Conservation (phyloP, 2,888 invertebrate genomes). For the Stenodera caucasica region DNA sequence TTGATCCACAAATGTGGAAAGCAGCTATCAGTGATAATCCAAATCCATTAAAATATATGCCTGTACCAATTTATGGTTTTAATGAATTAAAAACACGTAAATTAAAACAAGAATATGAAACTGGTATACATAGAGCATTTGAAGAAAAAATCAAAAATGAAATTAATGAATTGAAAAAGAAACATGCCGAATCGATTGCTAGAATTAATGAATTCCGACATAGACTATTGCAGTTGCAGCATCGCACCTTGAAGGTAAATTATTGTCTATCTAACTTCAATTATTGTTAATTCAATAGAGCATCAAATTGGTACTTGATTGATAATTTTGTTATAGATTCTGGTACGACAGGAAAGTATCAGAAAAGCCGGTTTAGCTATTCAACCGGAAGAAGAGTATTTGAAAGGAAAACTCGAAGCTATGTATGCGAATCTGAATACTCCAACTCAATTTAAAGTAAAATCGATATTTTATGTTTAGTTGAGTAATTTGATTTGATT, state of each 20-base stretch:
- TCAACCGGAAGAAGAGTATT: constrained; percentile 86
- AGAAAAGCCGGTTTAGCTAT: constrained; percentile 87
- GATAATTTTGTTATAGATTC: constrained; percentile 61
- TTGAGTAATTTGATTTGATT: neutral
- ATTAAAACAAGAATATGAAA: constrained; percentile 82
- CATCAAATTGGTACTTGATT: neutral
- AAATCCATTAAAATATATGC: constrained; percentile 84
- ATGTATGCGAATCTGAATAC: constrained; percentile 85
- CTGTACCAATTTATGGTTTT: constrained; percentile 93
- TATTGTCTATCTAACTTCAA: too few species aligned
- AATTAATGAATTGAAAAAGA: constrained; percentile 75
- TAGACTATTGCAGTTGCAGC: constrained; percentile 78
- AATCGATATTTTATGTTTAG: constrained; percentile 31
- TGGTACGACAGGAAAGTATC: constrained; percentile 84
- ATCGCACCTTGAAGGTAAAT: constrained; percentile 76
- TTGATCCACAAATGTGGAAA: constrained; percentile 91
- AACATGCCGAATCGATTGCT: constrained; percentile 78
- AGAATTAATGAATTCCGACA: constrained; percentile 81
- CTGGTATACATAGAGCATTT: constrained; percentile 78
- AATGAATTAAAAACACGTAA: constrained; percentile 77
- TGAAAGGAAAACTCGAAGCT: constrained; percentile 84
- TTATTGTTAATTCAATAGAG: neutral
- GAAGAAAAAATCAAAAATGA: constrained; percentile 78
- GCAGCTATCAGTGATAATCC: constrained; percentile 97
- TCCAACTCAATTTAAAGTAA: constrained; percentile 89